Evolutionary conservation across 2,113 vertebrate genomes (phyloP).

Genomic region (Leucopsar rothschildi): DNA sequence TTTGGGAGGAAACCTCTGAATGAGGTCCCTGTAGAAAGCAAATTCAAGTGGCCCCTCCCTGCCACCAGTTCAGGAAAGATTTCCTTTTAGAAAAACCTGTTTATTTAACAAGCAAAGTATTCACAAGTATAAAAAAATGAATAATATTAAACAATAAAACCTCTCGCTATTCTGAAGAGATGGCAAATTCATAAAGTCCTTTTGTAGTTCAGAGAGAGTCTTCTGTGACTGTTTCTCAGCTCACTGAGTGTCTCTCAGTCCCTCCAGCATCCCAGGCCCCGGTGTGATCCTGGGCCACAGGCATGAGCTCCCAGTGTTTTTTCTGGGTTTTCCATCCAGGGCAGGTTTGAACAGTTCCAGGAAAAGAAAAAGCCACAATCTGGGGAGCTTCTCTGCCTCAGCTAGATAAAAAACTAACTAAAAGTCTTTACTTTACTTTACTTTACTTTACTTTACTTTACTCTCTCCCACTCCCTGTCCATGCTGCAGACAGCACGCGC

Average conservation of each 20-base stretch:
- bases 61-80: fast-evolving
- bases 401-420: neutral
- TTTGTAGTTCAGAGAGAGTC: neutral
- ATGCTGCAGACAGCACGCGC: neutral
- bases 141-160: neutral
- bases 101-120: neutral
- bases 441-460: too few species aligned
- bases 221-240: neutral
- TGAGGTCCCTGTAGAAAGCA: neutral
- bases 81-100: neutral
- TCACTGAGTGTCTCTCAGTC: neutral
- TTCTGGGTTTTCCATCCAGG: neutral
- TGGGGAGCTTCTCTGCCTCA: neutral
- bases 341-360: neutral
- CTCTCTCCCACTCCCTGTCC: neutral
- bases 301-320: fast-evolving
- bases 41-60: neutral
- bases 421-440: neutral
- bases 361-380: neutral
- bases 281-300: neutral
- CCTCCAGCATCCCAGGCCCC: fast-evolving
- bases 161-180: neutral
- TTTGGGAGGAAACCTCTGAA: neutral
- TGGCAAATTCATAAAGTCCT: neutral
- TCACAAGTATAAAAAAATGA: neutral